These are phyloP conservation scores for Sorex maritimensis DNA, from an alignment of 2,797 vertebrate species.

Conservation along the genomic window DNA sequence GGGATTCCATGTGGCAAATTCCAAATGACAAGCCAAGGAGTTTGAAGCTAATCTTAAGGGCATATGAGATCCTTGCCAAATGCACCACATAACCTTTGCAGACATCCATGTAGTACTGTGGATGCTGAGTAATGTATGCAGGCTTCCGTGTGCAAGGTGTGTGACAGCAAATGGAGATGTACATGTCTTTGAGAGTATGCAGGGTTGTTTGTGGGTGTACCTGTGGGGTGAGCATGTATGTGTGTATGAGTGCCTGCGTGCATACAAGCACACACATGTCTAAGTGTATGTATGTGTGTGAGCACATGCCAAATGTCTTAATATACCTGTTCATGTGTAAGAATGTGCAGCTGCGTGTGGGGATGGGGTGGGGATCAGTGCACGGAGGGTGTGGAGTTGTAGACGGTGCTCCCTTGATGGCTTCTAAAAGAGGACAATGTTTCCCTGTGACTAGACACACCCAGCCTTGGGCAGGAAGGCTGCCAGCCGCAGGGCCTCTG, in stretches of 20 bases:
- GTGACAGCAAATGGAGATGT: background rate
- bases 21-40: background rate
- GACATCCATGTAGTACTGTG: background rate
- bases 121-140: background rate
- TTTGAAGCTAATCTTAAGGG: background rate
- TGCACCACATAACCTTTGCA: background rate
- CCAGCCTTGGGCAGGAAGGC: background rate
- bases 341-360: background rate
- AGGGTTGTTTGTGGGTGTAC: background rate
- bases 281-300: background rate
- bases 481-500: background rate
- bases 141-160: background rate
- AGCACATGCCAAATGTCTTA: background rate
- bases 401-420: background rate
- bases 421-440: background rate
- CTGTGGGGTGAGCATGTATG: background rate
- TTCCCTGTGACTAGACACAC: background rate
- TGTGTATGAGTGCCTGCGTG: background rate
- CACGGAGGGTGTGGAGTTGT: accelerated
- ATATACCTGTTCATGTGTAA: background rate
- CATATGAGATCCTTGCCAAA: background rate
- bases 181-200: background rate
- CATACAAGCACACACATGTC: background rate
- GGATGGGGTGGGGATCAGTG: background rate
- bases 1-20: background rate